Base-by-base conservation (phyloP, 2,888 invertebrate genomes). In the Apomyelois bistriatella region DNA sequence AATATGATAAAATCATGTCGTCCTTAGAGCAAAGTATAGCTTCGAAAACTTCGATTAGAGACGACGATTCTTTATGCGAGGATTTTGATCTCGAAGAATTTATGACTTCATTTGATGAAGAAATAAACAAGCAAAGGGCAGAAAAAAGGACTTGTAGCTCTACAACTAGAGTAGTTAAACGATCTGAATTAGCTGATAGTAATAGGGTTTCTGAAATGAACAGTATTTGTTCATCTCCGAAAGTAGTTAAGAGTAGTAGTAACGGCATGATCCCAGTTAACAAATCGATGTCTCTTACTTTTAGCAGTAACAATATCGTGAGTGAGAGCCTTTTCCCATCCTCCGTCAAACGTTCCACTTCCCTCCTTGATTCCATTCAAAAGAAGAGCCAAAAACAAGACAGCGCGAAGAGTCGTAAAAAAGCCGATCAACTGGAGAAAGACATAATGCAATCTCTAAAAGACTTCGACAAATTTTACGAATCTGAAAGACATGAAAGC, bases 81-180 rank as follows among this genome's bases (percentile, higher is more conserved):
- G 93, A 93, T 71, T 93, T 94, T 61, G 90, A 90, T 73, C 79
- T 90, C 58, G 94, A 94, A 70, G 94, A 94, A 76, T 92, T 94
- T 68, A 92, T 94, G 82, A 92, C 92, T 62, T 92, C 93, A 58
- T 93, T 94, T 71, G 93, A 94, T 62, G 93, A 94, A 64, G 92
- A 93, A 70, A 87, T 88, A 53, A 70, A 79, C 61, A 90, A 85
- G 70, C 85, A 85, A 64, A 85, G 79, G 69, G 59, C 71, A 53
- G 85, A 85, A 70, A 84, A 85, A 73, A 81, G 91, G 65, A 84
- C 85, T 50, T 85, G 87, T 70, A 90, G 90, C 66, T 88, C 90
- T 3, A 90, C 88, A 17, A 90, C 90, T 66, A 82, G 90, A 64
- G 72, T 90, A 71, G 83, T 90, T 8, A 82, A 80, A 59, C 82